Conservation (phyloP, 1,140 invertebrate species). For the Rhopalosiphum padi region DNA sequence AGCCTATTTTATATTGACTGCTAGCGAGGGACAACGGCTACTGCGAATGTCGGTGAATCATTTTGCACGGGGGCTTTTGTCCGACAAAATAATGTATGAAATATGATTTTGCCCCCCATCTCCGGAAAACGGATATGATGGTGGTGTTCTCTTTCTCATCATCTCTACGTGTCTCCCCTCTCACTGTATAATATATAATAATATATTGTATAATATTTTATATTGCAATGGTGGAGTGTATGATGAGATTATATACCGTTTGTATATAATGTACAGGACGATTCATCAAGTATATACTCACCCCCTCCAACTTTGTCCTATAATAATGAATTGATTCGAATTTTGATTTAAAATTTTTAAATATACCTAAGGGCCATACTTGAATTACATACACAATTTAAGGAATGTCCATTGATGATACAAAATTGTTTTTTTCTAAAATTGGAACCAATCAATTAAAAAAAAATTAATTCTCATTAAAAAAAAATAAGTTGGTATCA, state of each 20-base stretch:
- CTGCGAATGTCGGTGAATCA: not conserved
- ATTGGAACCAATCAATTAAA: not conserved
- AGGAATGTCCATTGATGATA: not conserved
- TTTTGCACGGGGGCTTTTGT: not conserved
- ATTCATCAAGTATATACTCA: not conserved
- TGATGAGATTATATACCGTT: not conserved
- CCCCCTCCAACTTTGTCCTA: not conserved
- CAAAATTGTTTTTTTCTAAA: not conserved
- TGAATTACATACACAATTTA: not conserved
- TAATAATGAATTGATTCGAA: not conserved
- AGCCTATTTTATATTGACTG: not conserved
- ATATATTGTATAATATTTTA: not conserved
- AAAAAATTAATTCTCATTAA: too few relatives aligned
- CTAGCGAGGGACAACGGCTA: not conserved
- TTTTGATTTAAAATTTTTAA: not conserved
- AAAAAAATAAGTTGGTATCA: too few relatives aligned
- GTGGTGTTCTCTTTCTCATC: not conserved
- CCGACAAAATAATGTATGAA: not conserved
- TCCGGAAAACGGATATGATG: not conserved
- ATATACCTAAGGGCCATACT: not conserved
- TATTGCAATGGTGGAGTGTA: not conserved
- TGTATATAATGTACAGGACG: not conserved
- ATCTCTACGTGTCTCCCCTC: not conserved
- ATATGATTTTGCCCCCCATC: not conserved
- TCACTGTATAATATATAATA: not conserved